These are phyloP conservation scores for Dolichoris vasculosae DNA, from an alignment of 1,140 invertebrate genomes.

Conservation along the genomic window DNA sequence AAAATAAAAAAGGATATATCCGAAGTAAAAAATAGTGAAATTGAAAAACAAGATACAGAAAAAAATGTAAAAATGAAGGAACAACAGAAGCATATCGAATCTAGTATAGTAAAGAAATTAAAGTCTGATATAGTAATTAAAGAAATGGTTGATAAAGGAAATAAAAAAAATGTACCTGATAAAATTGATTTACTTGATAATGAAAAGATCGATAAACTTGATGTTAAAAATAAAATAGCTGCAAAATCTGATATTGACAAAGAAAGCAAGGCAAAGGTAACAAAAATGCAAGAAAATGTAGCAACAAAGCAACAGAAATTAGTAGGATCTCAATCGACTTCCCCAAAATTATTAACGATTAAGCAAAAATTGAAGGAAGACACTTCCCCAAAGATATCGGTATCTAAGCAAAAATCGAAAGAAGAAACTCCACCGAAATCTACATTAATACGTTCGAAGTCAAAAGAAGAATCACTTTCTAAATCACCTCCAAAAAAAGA, in stretches of 20 bases:
- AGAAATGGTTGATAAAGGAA: not conserved
- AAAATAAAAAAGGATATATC: slow-evolving; percentile 33
- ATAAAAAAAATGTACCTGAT: not conserved
- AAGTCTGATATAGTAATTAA: slow-evolving; percentile 16
- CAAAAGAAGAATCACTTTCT: slow-evolving; percentile 37
- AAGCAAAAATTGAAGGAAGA: slow-evolving; percentile 31
- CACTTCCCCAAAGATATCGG: not conserved
- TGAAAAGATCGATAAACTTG: slow-evolving; percentile 22
- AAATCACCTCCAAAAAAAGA: slow-evolving; percentile 45
- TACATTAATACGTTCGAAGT: slow-evolving; percentile 5
- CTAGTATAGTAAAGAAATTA: slow-evolving; percentile 3
- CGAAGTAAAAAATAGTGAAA: not conserved
- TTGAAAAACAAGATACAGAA: slow-evolving; percentile 27
- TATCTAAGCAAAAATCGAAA: slow-evolving; percentile 19
- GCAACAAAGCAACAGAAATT: slow-evolving; percentile 33
- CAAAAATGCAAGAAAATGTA: slow-evolving; percentile 49
- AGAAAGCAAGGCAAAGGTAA: slow-evolving; percentile 51
- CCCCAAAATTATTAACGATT: not conserved
- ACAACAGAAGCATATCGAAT: slow-evolving; percentile 9
- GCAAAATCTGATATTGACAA: slow-evolving; percentile 40
- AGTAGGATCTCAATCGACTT: not conserved
- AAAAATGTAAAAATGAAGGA: not conserved
- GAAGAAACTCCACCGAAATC: slow-evolving; percentile 29
- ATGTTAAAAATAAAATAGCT: slow-evolving; percentile 41
- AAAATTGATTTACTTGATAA: slow-evolving; percentile 20